These are phyloP conservation scores for Micrasema minimum DNA, from an alignment of 1,140 invertebrate genomes.

Conservation along the genomic window DNA sequence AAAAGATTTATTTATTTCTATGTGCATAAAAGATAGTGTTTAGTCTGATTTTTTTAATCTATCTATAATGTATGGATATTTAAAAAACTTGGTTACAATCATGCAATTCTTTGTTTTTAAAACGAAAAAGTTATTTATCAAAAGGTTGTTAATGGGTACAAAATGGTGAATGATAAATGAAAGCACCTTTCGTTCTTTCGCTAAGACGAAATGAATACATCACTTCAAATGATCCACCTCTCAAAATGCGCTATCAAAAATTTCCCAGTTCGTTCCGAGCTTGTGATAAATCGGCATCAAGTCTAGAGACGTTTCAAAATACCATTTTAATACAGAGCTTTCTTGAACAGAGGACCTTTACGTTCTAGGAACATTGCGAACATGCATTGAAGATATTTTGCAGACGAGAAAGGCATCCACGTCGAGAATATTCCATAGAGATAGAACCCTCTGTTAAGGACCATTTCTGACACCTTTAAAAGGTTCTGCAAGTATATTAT, in stretches of 20 bases:
- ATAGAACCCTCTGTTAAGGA: not conserved
- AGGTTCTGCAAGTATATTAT: slow-evolving; percentile 7
- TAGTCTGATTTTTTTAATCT: too few species aligned
- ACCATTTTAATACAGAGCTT: slow-evolving; percentile 31
- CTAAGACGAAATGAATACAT: too few species aligned
- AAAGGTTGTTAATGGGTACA: too few species aligned
- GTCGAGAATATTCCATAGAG: not conserved
- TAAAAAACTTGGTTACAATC: too few species aligned
- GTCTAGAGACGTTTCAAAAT: slow-evolving; percentile 24
- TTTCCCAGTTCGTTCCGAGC: slow-evolving; percentile 22
- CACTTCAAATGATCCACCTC: slow-evolving; percentile 10
- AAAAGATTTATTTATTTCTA: not conserved
- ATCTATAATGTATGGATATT: too few species aligned
- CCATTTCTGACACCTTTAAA: slow-evolving; percentile 12
- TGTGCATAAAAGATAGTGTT: too few species aligned
- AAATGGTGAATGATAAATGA: too few species aligned
- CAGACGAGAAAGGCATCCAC: too few species aligned
- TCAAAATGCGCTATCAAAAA: slow-evolving; percentile 25
- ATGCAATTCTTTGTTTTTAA: too few species aligned
- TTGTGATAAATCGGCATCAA: slow-evolving; percentile 14
- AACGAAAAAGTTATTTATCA: too few species aligned
- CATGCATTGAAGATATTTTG: too few species aligned
- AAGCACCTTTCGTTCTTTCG: too few species aligned
- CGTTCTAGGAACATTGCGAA: not conserved
- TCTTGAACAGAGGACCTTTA: slow-evolving; percentile 10